These are phyloP conservation scores for Zaprionus tsacasi DNA, from an alignment of 1,140 invertebrate genomes.

Conservation along the genomic window DNA sequence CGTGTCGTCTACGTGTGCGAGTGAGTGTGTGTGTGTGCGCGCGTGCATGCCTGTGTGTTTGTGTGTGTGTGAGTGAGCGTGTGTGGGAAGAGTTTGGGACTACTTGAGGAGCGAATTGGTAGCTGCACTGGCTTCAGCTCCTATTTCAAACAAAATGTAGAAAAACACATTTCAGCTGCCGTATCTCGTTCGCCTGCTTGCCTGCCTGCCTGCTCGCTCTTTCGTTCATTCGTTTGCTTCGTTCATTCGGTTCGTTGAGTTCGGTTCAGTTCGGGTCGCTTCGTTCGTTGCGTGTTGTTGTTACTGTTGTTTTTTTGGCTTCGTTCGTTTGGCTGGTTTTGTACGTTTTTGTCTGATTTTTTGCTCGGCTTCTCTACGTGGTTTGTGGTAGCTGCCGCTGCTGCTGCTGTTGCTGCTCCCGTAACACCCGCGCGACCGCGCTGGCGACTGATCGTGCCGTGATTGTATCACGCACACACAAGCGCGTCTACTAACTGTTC, in stretches of 20 bases:
- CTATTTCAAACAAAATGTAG: conserved; percentile 84
- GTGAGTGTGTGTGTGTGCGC: conserved; percentile 20
- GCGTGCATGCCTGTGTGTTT: conserved; percentile 23
- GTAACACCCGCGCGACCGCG: conserved; percentile 61
- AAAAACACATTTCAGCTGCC: conserved; percentile 83
- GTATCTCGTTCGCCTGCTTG: conserved; percentile 58
- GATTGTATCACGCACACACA: conserved; percentile 46
- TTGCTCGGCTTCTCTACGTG: conserved; percentile 65
- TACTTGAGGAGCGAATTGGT: conserved; percentile 84
- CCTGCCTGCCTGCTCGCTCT: conserved; percentile 32
- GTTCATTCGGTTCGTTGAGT: conserved; percentile 39
- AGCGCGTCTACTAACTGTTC: conserved; percentile 5
- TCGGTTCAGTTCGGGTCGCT: conserved; percentile 18
- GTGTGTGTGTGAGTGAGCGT: conserved; percentile 57
- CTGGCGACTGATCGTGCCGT: conserved; percentile 48
- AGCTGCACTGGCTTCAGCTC: conserved; percentile 84
- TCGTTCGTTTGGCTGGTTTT: conserved; percentile 25
- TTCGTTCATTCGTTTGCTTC: conserved; percentile 32
- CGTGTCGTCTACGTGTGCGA: not conserved
- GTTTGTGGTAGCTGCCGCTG: conserved; percentile 71
- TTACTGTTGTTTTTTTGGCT: conserved; percentile 20
- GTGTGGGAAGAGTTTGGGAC: conserved; percentile 84
- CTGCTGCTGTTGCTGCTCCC: conserved; percentile 64
- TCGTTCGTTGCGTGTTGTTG: conserved; percentile 15
- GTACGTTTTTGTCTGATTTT: conserved; percentile 28